These are phyloP conservation scores for Pluvialis apricaria DNA, from an alignment of 2,113 vertebrate species.

Conservation along the genomic window DNA sequence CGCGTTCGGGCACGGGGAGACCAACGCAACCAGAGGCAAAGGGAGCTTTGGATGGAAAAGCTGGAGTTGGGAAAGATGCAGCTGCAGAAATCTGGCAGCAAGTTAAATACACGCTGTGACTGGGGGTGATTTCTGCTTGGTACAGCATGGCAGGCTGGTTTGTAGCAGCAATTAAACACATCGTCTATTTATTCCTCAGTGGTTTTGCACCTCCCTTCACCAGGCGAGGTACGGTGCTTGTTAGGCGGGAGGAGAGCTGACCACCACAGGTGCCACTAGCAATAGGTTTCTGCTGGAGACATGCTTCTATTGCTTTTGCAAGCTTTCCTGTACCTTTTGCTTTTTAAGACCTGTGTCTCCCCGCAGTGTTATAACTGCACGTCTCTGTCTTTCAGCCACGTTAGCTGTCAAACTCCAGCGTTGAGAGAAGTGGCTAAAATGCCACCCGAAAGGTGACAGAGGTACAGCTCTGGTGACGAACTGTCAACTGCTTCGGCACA, in stretches of 20 bases:
- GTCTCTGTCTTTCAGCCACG: background rate
- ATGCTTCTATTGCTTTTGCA: background rate
- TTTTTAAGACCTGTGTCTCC: background rate
- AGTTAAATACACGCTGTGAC: rapidly evolving
- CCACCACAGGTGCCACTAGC: background rate
- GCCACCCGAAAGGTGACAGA: background rate
- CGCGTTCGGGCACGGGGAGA: background rate
- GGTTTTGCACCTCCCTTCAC: background rate
- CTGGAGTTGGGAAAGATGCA: background rate
- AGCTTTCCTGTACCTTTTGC: background rate
- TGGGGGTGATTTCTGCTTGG: background rate
- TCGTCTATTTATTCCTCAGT: background rate
- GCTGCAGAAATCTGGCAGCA: background rate
- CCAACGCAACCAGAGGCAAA: rapidly evolving
- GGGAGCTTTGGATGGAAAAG: background rate
- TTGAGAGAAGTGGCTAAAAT: background rate
- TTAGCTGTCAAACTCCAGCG: rapidly evolving
- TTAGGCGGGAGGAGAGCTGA: background rate
- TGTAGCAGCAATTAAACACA: background rate
- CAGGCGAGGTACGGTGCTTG: rapidly evolving
- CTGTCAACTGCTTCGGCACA: rapidly evolving
- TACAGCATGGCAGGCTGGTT: background rate
- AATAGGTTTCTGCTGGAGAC: background rate
- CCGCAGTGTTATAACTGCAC: rapidly evolving
- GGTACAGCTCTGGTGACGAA: rapidly evolving